Conservation (phyloP, 2,113 vertebrate genomes). For the Pseudonaja textilis region DNA sequence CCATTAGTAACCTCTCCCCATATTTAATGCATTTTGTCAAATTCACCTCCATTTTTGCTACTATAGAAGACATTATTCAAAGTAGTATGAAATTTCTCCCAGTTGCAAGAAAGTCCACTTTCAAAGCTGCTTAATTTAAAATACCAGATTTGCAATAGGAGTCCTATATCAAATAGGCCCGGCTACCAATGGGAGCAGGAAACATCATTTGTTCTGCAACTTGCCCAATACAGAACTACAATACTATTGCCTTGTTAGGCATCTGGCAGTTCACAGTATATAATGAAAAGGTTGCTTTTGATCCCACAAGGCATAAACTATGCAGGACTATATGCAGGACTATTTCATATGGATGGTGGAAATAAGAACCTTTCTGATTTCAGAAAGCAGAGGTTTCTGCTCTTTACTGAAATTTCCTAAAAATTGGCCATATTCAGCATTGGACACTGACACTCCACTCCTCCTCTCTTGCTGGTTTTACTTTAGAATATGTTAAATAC, state of each 20-base stretch:
- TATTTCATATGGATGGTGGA: not conserved
- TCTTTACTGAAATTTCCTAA: not conserved
- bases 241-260: not conserved
- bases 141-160: not conserved
- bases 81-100: not conserved
- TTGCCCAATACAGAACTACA: not conserved
- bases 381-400: not conserved
- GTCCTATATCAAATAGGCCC: not conserved
- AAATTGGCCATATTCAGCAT: not conserved
- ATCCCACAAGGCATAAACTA: not conserved
- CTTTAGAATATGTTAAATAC: not conserved
- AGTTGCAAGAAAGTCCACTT: not conserved
- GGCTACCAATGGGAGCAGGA: not conserved
- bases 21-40: not conserved
- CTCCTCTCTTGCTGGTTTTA: constrained; percentile 1
- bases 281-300: not conserved
- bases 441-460: not conserved
- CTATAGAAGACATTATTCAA: not conserved
- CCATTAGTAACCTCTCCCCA: not conserved
- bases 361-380: not conserved
- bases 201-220: not conserved
- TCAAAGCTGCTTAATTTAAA: not conserved
- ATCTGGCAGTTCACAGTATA: not conserved
- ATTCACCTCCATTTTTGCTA: not conserved
- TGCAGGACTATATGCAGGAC: not conserved